phyloP scores from a whole-genome alignment of 2,888 invertebrate species.

The Lutraria lutraria region DNA sequence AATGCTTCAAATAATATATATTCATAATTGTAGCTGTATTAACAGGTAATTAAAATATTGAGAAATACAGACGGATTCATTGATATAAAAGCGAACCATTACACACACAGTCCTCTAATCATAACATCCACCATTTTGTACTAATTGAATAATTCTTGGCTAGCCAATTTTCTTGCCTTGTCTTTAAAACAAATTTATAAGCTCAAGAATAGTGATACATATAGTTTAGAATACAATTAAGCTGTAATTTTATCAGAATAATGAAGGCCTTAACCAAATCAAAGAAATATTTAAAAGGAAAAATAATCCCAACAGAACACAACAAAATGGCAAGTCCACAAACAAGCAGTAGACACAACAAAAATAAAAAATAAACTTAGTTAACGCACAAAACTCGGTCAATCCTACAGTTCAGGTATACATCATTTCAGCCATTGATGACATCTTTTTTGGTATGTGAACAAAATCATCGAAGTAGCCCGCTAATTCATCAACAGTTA shows the following conservation, averaged over 20 bases:
- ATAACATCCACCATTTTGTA: too few species aligned
- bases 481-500: constrained; percentile 97
- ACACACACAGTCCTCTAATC: too few species aligned
- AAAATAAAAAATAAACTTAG: not conserved
- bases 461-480: constrained; percentile 98
- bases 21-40: too few species aligned
- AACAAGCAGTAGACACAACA: not conserved
- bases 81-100: too few species aligned
- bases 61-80: too few species aligned
- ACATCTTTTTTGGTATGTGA: constrained; percentile 99
- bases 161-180: too few species aligned
- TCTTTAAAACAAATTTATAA: too few species aligned
- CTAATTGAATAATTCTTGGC: too few species aligned
- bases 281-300: not conserved
- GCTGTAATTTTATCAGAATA: not conserved
- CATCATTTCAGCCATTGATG: constrained; percentile 99
- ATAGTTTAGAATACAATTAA: not conserved
- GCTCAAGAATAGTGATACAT: too few species aligned
- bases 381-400: not conserved
- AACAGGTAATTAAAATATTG: too few species aligned
- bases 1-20: too few species aligned
- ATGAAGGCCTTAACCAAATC: not conserved
- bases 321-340: not conserved
- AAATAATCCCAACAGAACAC: not conserved
- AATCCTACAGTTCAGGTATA: constrained; percentile 89